A percentile compares a stretch with the other conserved stretches of the same genome.
Conservation (phyloP, 2,113 vertebrate species). For the Marmota monax region DNA sequence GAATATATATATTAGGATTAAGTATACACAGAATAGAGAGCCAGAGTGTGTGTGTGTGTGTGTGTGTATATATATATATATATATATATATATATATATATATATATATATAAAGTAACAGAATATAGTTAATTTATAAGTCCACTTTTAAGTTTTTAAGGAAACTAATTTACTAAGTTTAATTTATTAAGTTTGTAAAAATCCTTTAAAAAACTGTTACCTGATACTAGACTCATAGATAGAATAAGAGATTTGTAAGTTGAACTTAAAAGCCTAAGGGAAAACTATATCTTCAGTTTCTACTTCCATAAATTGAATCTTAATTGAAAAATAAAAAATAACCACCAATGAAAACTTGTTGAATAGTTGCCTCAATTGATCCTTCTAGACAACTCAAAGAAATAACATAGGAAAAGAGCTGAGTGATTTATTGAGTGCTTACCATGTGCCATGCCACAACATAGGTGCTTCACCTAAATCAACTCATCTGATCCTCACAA, state of each 20-base stretch:
- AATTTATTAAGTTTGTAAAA: background rate
- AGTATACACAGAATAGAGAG: background rate
- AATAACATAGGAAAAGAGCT: background rate
- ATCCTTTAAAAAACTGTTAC: slow-evolving; percentile 9
- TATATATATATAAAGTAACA: background rate
- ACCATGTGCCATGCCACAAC: background rate
- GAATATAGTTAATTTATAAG: slow-evolving; percentile 42
- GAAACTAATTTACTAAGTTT: background rate
- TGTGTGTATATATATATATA: too few relatives aligned
- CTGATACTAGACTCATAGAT: background rate
- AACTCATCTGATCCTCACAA: background rate
- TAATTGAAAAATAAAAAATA: background rate
- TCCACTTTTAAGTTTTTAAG: slow-evolving; percentile 31
- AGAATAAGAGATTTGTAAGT: slow-evolving; percentile 10
- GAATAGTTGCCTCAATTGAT: background rate
- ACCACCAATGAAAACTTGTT: background rate
- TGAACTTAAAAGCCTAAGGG: slow-evolving; percentile 26
- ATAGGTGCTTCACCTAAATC: background rate
- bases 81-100: too few relatives aligned
- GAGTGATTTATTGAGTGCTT: slow-evolving; percentile 29
- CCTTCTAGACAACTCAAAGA: slow-evolving; percentile 26
- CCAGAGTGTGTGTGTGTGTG: too few relatives aligned
- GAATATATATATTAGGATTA: background rate
- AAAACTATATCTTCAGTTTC: slow-evolving; percentile 39
- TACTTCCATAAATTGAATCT: slow-evolving; percentile 29